These are phyloP conservation scores for Apus apus DNA, from an alignment of 2,113 vertebrate species.

Conservation along the genomic window DNA sequence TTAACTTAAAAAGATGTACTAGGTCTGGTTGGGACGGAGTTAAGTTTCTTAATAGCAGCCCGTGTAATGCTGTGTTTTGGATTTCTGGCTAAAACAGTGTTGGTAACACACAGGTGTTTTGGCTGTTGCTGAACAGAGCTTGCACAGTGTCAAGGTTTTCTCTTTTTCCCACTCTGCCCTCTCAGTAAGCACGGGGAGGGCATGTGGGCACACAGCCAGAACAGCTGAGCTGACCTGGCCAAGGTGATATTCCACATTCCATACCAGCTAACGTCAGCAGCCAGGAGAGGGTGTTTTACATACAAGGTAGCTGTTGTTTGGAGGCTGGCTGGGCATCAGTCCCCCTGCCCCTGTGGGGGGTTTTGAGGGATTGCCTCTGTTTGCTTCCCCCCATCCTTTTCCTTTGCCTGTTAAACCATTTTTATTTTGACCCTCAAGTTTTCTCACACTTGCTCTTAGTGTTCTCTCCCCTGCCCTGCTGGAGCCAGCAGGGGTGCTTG, in stretches of 20 bases:
- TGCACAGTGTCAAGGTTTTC: neutral
- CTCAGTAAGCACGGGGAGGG: neutral
- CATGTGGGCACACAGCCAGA: neutral
- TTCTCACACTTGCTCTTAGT: neutral
- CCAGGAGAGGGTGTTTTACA: neutral
- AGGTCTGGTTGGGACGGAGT: neutral
- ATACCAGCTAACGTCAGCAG: neutral
- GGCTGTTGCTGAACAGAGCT: neutral
- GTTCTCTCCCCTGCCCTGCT: neutral
- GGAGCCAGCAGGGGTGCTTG: neutral
- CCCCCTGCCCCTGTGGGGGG: too few species aligned
- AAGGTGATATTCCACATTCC: neutral
- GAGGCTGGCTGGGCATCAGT: neutral
- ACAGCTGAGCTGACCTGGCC: neutral
- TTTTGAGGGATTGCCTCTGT: neutral
- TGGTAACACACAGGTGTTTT: neutral
- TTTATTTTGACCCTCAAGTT: accelerated
- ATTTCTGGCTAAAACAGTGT: neutral
- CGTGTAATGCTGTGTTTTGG: neutral
- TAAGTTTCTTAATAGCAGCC: neutral
- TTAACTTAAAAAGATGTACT: neutral
- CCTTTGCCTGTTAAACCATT: neutral
- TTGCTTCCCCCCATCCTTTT: neutral
- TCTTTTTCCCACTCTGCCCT: neutral
- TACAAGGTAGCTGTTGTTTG: neutral